Percentiles rank a stretch among this genome's conserved stretches.
Conservation (phyloP, 2,113 vertebrate genomes). For the Phasianus colchicus region DNA sequence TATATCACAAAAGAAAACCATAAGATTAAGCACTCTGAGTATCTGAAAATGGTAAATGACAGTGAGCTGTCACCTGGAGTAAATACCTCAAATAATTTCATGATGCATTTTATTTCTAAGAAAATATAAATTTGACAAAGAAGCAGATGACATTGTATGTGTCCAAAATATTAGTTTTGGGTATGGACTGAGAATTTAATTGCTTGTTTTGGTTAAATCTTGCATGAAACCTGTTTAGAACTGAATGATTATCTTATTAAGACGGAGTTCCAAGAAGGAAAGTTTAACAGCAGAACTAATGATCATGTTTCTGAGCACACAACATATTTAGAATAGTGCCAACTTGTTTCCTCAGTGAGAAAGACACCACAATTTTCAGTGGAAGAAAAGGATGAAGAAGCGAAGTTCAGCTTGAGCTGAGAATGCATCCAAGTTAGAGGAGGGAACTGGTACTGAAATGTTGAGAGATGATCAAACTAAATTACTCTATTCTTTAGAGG, state of each 20-base stretch:
- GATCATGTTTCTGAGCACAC: neutral
- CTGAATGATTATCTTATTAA: neutral
- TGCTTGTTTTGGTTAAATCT: neutral
- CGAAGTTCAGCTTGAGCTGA: neutral
- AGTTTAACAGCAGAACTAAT: neutral
- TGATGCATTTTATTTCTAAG: neutral
- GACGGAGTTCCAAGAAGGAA: neutral
- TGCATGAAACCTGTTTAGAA: fast-evolving
- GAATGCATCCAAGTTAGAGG: neutral
- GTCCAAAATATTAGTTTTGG: neutral
- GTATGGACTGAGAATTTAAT: neutral
- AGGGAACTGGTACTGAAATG: neutral
- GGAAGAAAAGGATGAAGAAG: neutral
- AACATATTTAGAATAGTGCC: fast-evolving
- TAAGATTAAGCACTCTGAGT: fast-evolving
- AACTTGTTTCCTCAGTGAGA: neutral
- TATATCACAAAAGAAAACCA: neutral
- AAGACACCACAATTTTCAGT: neutral
- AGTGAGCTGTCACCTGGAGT: neutral
- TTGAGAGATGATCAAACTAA: neutral
- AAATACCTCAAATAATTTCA: neutral
- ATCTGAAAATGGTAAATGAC: neutral
- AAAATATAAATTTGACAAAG: neutral
- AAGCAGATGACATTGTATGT: neutral
- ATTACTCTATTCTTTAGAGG: neutral